A percentile compares a stretch with the other conserved stretches of the same genome.
Conservation (phyloP, 2,888 invertebrate species). For the Idaea dimidiata region DNA sequence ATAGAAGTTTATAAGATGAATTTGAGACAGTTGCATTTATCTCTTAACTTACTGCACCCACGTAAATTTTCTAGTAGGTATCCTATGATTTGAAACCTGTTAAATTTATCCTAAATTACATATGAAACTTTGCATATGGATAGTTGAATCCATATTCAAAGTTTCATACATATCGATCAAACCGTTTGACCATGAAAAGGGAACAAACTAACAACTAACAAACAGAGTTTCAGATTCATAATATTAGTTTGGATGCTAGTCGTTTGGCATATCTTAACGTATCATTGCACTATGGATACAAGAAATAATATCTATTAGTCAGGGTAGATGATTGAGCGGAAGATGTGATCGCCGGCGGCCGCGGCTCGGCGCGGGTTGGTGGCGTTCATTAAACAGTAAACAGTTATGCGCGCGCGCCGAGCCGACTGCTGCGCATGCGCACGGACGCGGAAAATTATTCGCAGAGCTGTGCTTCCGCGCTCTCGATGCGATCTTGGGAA, state of each 20-base stretch:
- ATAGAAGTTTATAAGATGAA: not conserved
- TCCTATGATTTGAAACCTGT: too few relatives aligned
- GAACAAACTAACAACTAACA: too few relatives aligned
- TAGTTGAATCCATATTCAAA: too few relatives aligned
- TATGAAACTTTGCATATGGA: too few relatives aligned
- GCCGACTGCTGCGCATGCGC: slow-evolving; percentile 15
- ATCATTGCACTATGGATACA: not conserved
- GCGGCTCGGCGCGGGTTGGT: slow-evolving; percentile 35
- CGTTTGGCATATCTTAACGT: not conserved
- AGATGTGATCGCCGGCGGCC: slow-evolving; percentile 10
- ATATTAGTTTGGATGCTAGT: too few relatives aligned
- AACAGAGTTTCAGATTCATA: too few relatives aligned
- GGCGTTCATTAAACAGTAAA: slow-evolving; percentile 61
- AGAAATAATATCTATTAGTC: slow-evolving; percentile 8
- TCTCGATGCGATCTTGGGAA: slow-evolving; percentile 26
- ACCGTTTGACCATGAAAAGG: too few relatives aligned
- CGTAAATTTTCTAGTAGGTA: too few relatives aligned
- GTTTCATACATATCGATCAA: too few relatives aligned
- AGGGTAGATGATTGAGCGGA: slow-evolving; percentile 3
- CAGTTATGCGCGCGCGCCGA: slow-evolving; percentile 52
- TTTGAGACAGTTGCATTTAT: not conserved
- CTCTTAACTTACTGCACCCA: too few relatives aligned
- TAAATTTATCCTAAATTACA: too few relatives aligned
- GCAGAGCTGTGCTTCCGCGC: slow-evolving; percentile 56
- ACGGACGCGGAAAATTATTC: slow-evolving; percentile 78